These are phyloP conservation scores for Phoxinus dragarum DNA, from an alignment of 2,797 vertebrate genomes.

Conservation along the genomic window DNA sequence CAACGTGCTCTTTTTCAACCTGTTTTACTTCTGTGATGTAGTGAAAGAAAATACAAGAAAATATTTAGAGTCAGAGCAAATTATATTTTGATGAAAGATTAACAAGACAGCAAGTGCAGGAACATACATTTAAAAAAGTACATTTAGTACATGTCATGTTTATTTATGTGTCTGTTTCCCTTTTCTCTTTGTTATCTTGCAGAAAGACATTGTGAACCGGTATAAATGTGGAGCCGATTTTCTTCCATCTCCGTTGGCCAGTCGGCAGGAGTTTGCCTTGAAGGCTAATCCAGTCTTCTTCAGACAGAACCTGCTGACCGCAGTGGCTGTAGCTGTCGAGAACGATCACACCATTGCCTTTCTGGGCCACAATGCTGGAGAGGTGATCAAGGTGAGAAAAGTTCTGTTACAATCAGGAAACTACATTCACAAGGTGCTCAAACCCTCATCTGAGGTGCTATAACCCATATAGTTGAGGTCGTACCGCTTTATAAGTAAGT, in stretches of 20 bases:
- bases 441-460: constrained; percentile 3
- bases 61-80: neutral
- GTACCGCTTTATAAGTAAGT: neutral
- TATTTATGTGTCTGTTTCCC: neutral
- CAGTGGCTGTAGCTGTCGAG: constrained; percentile 87
- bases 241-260: constrained; percentile 89
- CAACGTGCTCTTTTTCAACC: constrained; percentile 2
- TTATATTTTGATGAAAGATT: neutral
- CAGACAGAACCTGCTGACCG: constrained; percentile 75
- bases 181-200: constrained; percentile 29
- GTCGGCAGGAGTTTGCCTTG: constrained; percentile 79
- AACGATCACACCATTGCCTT: constrained; percentile 89
- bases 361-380: constrained; percentile 87
- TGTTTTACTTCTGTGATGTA: neutral
- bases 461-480: neutral
- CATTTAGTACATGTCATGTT: neutral
- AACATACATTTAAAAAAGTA: neutral
- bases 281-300: neutral
- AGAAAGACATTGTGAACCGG: constrained; percentile 70
- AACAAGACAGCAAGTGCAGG: neutral
- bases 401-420: constrained; percentile 1
- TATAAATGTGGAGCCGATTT: constrained; percentile 80
- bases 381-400: constrained; percentile 86
- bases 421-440: neutral
- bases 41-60: neutral